Evolutionary conservation across 2,888 invertebrate genomes (phyloP).

Genomic region (Phaonia tiefii): DNA sequence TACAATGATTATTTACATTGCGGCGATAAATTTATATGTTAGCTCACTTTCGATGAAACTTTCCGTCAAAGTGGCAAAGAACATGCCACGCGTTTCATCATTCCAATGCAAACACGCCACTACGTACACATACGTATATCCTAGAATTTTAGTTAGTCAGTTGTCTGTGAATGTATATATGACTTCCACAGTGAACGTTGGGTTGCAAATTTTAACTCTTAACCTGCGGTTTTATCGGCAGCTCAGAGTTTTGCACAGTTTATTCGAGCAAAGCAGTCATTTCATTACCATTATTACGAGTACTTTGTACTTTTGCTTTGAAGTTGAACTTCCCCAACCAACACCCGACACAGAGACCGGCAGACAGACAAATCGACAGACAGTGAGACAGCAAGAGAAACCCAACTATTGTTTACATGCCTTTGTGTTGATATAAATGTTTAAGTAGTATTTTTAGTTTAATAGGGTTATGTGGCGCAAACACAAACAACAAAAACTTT

Average conservation of each 20-base stretch:
- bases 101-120: no score
- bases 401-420: not conserved
- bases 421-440: slow-evolving; percentile 1
- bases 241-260: not conserved
- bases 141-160: no score
- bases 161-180: not conserved
- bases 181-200: not conserved
- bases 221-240: slow-evolving; percentile 25
- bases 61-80: no score
- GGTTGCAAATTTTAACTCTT: slow-evolving; percentile 15
- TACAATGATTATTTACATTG: no score
- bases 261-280: not conserved
- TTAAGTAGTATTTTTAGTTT: slow-evolving; percentile 31
- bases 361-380: no score
- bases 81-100: no score
- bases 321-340: no score
- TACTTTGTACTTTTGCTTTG: not conserved
- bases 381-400: not conserved
- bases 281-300: slow-evolving; percentile 11
- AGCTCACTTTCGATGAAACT: no score
- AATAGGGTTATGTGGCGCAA: slow-evolving; percentile 14
- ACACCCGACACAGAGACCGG: no score
- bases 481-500: not conserved
- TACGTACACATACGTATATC: no score
- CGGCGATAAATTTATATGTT: no score